These are phyloP conservation scores for Haliclona indistincta DNA, from an alignment of 37 sponge, comb jelly and placozoan genomes.

Conservation along the genomic window DNA sequence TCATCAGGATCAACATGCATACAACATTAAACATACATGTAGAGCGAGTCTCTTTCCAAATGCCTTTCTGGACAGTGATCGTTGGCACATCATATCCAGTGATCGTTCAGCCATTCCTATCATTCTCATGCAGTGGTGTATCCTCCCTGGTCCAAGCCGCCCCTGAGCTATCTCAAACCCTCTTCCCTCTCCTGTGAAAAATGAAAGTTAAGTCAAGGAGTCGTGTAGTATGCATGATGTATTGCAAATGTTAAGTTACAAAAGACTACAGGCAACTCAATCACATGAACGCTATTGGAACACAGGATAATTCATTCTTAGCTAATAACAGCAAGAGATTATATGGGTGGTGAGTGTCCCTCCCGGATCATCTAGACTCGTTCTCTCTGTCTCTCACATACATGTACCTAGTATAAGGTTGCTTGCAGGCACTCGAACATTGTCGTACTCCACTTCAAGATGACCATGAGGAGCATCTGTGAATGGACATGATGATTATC, in stretches of 20 bases:
- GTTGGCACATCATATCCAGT: slow-evolving; percentile 64
- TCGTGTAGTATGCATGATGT: no score
- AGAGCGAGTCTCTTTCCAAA: slow-evolving; percentile 70
- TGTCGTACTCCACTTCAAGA: slow-evolving; percentile 73
- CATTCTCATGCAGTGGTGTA: slow-evolving; percentile 94
- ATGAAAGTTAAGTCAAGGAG: background rate
- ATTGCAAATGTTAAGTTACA: no score
- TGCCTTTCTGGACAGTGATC: slow-evolving; percentile 58
- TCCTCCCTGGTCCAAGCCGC: slow-evolving; percentile 89
- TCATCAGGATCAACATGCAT: background rate
- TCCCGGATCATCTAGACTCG: no score
- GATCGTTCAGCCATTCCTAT: slow-evolving; percentile 89
- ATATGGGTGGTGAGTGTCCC: no score
- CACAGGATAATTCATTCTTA: no score
- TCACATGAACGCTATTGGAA: no score
- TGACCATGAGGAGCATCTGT: slow-evolving; percentile 89
- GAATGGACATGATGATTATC: background rate
- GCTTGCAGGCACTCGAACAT: slow-evolving; percentile 71
- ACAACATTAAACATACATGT: no score
- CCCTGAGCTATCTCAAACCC: slow-evolving; percentile 98
- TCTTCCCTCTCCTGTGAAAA: slow-evolving; percentile 78
- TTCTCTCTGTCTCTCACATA: background rate
- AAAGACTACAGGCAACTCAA: no score
- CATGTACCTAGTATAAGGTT: slow-evolving; percentile 75
- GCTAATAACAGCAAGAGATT: no score